These are phyloP conservation scores for Ranitomeya variabilis DNA, from an alignment of 2,113 vertebrate species.

Conservation along the genomic window DNA sequence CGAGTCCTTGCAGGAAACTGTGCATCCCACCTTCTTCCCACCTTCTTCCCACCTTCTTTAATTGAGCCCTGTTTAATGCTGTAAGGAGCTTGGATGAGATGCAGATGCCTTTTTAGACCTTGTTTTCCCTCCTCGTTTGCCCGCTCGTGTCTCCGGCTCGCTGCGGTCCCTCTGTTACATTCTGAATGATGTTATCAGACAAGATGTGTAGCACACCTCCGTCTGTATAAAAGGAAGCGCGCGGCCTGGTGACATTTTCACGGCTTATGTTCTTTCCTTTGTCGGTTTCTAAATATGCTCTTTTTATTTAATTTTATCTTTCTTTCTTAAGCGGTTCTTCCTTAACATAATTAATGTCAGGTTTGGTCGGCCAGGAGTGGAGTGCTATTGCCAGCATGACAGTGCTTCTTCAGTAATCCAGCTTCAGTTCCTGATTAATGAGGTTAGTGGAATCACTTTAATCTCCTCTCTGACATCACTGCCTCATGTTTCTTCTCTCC, in stretches of 20 bases:
- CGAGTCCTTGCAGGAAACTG: no score
- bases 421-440: slow-evolving; percentile 97
- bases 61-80: neutral
- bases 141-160: neutral
- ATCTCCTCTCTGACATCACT: slow-evolving; percentile 52
- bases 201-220: neutral
- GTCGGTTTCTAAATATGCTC: neutral
- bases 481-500: slow-evolving; percentile 5
- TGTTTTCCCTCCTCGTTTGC: neutral
- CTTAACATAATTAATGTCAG: slow-evolving; percentile 83
- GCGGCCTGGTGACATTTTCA: neutral
- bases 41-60: neutral
- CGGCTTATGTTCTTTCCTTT: neutral
- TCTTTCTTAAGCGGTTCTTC: slow-evolving; percentile 63
- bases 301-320: neutral
- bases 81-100: neutral
- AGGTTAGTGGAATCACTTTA: slow-evolving; percentile 78
- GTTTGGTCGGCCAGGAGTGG: slow-evolving; percentile 95
- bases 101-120: neutral
- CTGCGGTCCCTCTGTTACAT: neutral
- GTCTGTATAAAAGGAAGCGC: neutral
- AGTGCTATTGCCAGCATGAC: slow-evolving; percentile 98
- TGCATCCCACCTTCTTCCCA: no score
- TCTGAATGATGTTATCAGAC: neutral
- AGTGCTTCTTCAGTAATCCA: slow-evolving; percentile 93